Conservation (phyloP, 2,888 invertebrate species). For the Cynaeus angustus region DNA sequence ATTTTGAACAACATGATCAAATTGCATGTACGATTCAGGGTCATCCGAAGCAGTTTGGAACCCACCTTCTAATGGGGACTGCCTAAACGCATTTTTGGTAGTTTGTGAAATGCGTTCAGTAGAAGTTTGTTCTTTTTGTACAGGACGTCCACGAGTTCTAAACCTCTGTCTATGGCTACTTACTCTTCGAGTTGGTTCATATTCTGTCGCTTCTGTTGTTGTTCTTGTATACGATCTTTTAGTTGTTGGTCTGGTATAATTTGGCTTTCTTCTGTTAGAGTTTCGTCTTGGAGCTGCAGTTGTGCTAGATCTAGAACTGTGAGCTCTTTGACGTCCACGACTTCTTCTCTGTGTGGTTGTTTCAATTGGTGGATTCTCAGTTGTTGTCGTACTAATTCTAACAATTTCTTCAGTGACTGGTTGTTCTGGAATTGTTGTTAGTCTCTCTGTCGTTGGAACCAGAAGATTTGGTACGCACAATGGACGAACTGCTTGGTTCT, state of each 20-base stretch:
- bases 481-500: slow-evolving; percentile 72
- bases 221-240: slow-evolving; percentile 47
- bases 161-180: slow-evolving; percentile 61
- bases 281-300: slow-evolving; percentile 68
- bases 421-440: slow-evolving; percentile 27
- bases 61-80: slow-evolving; percentile 53
- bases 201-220: slow-evolving; percentile 52
- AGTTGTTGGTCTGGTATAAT: slow-evolving; percentile 52
- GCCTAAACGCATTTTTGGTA: slow-evolving; percentile 58
- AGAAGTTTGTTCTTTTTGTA: slow-evolving; percentile 51
- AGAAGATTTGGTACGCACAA: slow-evolving; percentile 65
- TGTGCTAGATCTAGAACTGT: slow-evolving; percentile 64
- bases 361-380: slow-evolving; percentile 68
- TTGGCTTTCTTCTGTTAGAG: slow-evolving; percentile 71
- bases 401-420: slow-evolving; percentile 53
- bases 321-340: slow-evolving; percentile 72
- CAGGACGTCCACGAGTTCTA: slow-evolving; percentile 65
- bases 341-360: slow-evolving; percentile 71
- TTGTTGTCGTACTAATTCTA: slow-evolving; percentile 65
- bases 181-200: slow-evolving; percentile 53
- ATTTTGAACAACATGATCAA: slow-evolving; percentile 57
- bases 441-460: slow-evolving; percentile 62
- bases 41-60: slow-evolving; percentile 53
- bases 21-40: slow-evolving; percentile 62
- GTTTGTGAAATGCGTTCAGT: slow-evolving; percentile 57